Evolutionary conservation across 2,888 invertebrate species (phyloP), one percentile per base, ranked within the genome.

Genomic region (Argyra leucocephala): DNA sequence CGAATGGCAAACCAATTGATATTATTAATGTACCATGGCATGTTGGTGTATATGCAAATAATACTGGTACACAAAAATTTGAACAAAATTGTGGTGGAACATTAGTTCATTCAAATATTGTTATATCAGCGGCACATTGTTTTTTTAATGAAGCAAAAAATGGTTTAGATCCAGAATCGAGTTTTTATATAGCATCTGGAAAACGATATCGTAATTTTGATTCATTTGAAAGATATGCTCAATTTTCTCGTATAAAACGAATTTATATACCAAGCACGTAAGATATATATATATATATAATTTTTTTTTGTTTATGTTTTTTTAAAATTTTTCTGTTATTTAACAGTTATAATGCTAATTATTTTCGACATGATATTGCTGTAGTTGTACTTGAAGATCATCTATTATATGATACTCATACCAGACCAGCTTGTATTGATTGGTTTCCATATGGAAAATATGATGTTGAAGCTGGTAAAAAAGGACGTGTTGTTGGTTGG

Each of bases 401-500:
- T n/a, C 73, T 80, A 31, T 66, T 65, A 15, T 72, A 76, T 57
- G 72, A 75, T 3, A 67, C 69, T 57, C 71, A 74, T 12, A 75
- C 79, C 9, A 75, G 74, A 65, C 77, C 78, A 21, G 74, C 79
- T 15, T 80, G 80, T 67, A 69, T 75, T 5, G 73, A 75, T 22
- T 73, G 73, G 72, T 61, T 68, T 61, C 21, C 24, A 4, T 70
- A 62, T 37, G 67, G 66, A 31, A 64, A 69, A 3, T 64, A 67
- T 22, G 63, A 61, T 2, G 65, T 69, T 1, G 1, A 3, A 12
- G 65, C 60, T 12, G 31, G 66, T 37, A 58, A 64, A 15, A 31
- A 22, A 2, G 72, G 71, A 1, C 62, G 66, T 62, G 66, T 73
- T 3, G 70, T 70, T 9, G 73, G 74, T n/a, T 73, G 73, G 73